A percentile compares a stretch with the other conserved stretches of the same genome.
These are phyloP conservation scores for Sinodicranocentrus sp. DNA, from an alignment of 2,888 invertebrate genomes.

Conservation along the genomic window DNA sequence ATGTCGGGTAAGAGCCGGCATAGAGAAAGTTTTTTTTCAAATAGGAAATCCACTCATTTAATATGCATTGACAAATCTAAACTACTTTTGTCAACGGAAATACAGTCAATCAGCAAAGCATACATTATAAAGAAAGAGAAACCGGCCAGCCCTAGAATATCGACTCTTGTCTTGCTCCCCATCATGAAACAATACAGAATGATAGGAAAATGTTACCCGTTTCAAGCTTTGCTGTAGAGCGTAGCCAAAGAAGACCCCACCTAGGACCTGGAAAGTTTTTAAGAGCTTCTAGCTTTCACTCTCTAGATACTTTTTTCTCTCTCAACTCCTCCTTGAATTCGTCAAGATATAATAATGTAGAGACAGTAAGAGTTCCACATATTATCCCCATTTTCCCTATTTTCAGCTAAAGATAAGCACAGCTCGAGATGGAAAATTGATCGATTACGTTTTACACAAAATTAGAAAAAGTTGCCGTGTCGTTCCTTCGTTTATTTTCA, in stretches of 20 bases:
- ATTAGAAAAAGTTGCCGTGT: constrained; percentile 47
- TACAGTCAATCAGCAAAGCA: constrained; percentile 47
- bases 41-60: constrained; percentile 31
- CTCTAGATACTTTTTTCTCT: too few species aligned
- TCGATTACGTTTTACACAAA: constrained; percentile 59
- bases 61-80: constrained; percentile 59
- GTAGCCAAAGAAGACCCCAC: too few species aligned
- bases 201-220: too few species aligned
- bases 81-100: constrained; percentile 27
- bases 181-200: constrained; percentile 33
- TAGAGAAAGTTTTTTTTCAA: background rate
- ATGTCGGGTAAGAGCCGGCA: too few species aligned
- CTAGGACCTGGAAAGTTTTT: too few species aligned
- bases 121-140: constrained; percentile 16
- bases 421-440: constrained; percentile 44
- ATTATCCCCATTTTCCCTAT: background rate
- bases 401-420: background rate
- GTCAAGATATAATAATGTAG: too few species aligned
- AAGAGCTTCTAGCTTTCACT: too few species aligned
- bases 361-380: background rate
- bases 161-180: constrained; percentile 23
- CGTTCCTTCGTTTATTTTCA: constrained; percentile 43
- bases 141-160: constrained; percentile 40
- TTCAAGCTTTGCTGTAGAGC: too few species aligned
- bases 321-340: too few species aligned